A percentile compares a stretch with the other conserved stretches of the same genome.
These are phyloP conservation scores for Siniperca chuatsi DNA, from an alignment of 2,113 vertebrate species.

Conservation along the genomic window DNA sequence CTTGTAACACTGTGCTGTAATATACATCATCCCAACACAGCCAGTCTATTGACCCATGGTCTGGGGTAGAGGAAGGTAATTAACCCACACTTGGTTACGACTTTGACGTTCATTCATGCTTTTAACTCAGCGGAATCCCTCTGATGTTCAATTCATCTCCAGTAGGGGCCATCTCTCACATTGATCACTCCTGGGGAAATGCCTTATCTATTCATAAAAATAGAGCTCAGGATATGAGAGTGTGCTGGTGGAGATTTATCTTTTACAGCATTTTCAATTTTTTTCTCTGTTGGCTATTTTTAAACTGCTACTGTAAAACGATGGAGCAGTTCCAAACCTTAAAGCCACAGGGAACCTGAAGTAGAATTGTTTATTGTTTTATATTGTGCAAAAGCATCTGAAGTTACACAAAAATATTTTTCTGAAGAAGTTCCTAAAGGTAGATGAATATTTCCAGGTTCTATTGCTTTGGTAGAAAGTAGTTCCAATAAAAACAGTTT, in stretches of 20 bases:
- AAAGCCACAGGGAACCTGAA: background rate
- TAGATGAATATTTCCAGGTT: background rate
- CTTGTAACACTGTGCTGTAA: conserved; percentile 28
- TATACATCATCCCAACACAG: conserved; percentile 53
- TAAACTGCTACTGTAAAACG: background rate
- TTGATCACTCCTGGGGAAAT: conserved; percentile 23
- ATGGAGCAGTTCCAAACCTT: too few species aligned
- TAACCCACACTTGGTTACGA: conserved; percentile 19
- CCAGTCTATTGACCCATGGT: conserved; percentile 53
- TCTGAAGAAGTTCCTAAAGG: too few species aligned
- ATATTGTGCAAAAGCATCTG: background rate
- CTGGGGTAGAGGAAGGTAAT: conserved; percentile 39
- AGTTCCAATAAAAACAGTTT: background rate
- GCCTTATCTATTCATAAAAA: conserved; percentile 50
- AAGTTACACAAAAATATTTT: background rate
- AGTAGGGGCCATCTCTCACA: conserved; percentile 14
- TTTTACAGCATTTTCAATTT: background rate
- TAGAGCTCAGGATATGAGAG: background rate
- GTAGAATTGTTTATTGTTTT: background rate
- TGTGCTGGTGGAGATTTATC: background rate
- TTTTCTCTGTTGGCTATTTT: conserved; percentile 2
- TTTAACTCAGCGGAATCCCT: conserved; percentile 44
- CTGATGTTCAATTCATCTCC: conserved; percentile 19
- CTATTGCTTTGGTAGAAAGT: background rate
- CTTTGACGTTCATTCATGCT: conserved; percentile 49